A percentile compares a stretch with the other conserved stretches of the same genome.
These are phyloP conservation scores for Colistium nudipinnis DNA, from an alignment of 2,113 vertebrate species.

Conservation along the genomic window DNA sequence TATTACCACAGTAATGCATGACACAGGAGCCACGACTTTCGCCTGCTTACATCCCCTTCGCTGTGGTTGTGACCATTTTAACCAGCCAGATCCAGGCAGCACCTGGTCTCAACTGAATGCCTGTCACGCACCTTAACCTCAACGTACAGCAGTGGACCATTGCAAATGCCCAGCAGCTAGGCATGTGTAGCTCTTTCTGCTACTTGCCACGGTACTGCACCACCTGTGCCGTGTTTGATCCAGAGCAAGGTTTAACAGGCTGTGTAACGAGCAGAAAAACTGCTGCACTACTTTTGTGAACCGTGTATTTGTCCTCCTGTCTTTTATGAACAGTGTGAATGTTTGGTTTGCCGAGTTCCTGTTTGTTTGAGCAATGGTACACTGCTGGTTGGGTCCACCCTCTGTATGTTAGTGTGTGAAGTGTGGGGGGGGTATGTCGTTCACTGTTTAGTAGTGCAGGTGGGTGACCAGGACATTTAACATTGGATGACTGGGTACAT, in stretches of 20 bases:
- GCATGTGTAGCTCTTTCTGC: conserved; percentile 35
- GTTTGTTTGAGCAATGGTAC: conserved; percentile 54
- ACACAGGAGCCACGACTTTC: conserved; percentile 39
- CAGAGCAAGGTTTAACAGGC: conserved; percentile 42
- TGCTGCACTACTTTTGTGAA: background rate
- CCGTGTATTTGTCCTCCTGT: conserved; percentile 50
- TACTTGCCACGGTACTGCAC: conserved; percentile 47
- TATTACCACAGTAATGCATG: conserved; percentile 3
- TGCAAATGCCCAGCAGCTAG: conserved; percentile 33
- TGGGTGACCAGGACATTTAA: conserved; percentile 71
- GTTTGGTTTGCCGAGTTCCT: conserved; percentile 57
- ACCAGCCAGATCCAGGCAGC: conserved; percentile 63
- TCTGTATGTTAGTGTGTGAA: conserved; percentile 20
- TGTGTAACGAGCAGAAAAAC: conserved; percentile 27
- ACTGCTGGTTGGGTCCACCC: conserved; percentile 65
- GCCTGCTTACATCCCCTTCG: conserved; percentile 34
- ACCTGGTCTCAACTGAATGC: conserved; percentile 58
- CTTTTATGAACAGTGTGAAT: conserved; percentile 47
- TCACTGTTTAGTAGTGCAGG: conserved; percentile 71
- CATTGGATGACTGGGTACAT: conserved; percentile 66
- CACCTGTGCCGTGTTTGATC: conserved; percentile 74
- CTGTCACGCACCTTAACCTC: conserved; percentile 20
- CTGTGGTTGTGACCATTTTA: conserved; percentile 36
- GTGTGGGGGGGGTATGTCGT: conserved; percentile 10
- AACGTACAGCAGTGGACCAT: conserved; percentile 42